Percentiles rank a stretch among this genome's conserved stretches.
Conservation (phyloP, 2,113 vertebrate species). For the Melanostigma gelatinosum region DNA sequence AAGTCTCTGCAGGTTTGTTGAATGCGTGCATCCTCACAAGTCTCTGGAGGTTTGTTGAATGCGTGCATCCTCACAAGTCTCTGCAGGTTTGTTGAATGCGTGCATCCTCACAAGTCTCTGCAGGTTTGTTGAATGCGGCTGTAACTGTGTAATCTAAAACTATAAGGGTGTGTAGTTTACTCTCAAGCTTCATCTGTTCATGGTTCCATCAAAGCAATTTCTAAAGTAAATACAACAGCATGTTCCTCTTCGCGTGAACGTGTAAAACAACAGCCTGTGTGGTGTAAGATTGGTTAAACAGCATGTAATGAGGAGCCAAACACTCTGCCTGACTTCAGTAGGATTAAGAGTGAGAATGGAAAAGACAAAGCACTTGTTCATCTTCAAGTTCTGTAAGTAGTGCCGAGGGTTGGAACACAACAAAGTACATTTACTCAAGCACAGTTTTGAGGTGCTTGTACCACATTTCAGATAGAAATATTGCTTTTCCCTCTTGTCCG, state of each 20-base stretch:
- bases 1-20: not conserved
- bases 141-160: not conserved
- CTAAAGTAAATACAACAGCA: not conserved
- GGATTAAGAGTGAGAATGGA: not conserved
- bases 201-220: not conserved
- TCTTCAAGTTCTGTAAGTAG: not conserved
- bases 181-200: not conserved
- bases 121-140: not conserved
- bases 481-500: not conserved
- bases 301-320: not conserved
- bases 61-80: no score
- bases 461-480: not conserved
- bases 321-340: not conserved
- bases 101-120: no score
- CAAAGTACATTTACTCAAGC: not conserved
- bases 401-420: not conserved
- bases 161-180: not conserved
- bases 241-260: not conserved
- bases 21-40: no score
- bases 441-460: not conserved
- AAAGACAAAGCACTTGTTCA: not conserved
- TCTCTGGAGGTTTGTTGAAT: not conserved
- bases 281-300: not conserved
- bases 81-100: not conserved
- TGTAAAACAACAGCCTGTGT: not conserved